Evolutionary conservation across 2,797 vertebrate genomes (phyloP).

Genomic region (Anguilla anguilla): DNA sequence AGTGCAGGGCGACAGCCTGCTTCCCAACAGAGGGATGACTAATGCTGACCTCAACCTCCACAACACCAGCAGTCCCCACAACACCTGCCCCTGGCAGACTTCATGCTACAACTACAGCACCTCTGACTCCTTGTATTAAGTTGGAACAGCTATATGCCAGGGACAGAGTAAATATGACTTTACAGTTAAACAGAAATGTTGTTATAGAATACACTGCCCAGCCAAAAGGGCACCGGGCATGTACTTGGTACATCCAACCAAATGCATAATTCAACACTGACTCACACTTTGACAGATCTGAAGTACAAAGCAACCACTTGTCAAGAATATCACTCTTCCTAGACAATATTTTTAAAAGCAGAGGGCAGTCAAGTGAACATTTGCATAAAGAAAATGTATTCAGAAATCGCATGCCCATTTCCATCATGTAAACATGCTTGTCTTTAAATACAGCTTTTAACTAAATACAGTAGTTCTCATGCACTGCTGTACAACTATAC

Average conservation of each 20-base stretch:
- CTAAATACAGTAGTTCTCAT: background rate
- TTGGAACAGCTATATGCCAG: background rate
- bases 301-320: background rate
- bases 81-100: slow-evolving; percentile 9
- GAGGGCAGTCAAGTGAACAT: background rate
- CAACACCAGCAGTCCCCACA: background rate
- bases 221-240: background rate
- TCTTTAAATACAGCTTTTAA: background rate
- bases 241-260: background rate
- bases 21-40: background rate
- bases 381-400: background rate
- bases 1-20: background rate
- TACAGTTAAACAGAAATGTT: background rate
- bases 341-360: background rate
- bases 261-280: background rate
- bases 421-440: background rate
- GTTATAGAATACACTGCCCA: background rate
- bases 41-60: slow-evolving; percentile 7
- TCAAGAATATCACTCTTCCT: background rate
- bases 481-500: background rate
- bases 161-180: background rate
- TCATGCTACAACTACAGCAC: background rate
- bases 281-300: background rate
- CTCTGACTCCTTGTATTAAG: background rate
- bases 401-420: background rate